These are phyloP conservation scores for Panzeria rudis DNA, from an alignment of 2,888 invertebrate species.

Conservation along the genomic window DNA sequence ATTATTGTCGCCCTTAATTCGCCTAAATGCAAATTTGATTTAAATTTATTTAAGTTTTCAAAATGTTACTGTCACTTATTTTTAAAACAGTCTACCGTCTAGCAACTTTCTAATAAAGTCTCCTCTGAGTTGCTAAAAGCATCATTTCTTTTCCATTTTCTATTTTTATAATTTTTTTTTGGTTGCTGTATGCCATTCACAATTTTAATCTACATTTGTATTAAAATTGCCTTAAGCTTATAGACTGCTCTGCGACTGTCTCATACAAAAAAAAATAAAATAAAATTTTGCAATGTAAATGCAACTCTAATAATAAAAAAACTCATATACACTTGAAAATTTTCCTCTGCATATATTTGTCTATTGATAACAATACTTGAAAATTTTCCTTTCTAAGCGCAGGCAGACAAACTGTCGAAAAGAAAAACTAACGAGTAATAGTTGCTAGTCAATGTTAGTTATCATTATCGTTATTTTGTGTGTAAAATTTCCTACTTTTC, in stretches of 20 bases:
- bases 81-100: constrained; percentile 53
- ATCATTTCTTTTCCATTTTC: constrained; percentile 22
- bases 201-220: constrained; percentile 68
- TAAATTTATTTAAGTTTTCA: constrained; percentile 26
- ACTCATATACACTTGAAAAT: constrained; percentile 24
- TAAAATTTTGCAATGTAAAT: constrained; percentile 10
- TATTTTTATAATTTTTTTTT: constrained; percentile 17
- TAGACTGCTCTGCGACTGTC: constrained; percentile 58
- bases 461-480: constrained; percentile 20
- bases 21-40: constrained; percentile 42
- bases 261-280: constrained; percentile 38
- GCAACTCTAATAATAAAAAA: constrained; percentile 30
- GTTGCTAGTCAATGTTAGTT: constrained; percentile 56
- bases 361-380: constrained; percentile 58
- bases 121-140: constrained; percentile 36
- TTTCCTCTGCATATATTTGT: constrained; percentile 39
- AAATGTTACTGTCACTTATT: constrained; percentile 47
- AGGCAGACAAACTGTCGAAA: constrained; percentile 19
- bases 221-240: constrained; percentile 69
- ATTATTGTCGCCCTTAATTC: constrained; percentile 40
- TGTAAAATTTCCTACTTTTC: constrained; percentile 1
- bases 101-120: constrained; percentile 68
- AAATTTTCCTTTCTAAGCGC: constrained; percentile 25
- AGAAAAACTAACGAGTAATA: constrained; percentile 17
- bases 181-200: constrained; percentile 50